phyloP scores from a whole-genome alignment of 2,888 invertebrate genomes.

The Agapostemon virescens region DNA sequence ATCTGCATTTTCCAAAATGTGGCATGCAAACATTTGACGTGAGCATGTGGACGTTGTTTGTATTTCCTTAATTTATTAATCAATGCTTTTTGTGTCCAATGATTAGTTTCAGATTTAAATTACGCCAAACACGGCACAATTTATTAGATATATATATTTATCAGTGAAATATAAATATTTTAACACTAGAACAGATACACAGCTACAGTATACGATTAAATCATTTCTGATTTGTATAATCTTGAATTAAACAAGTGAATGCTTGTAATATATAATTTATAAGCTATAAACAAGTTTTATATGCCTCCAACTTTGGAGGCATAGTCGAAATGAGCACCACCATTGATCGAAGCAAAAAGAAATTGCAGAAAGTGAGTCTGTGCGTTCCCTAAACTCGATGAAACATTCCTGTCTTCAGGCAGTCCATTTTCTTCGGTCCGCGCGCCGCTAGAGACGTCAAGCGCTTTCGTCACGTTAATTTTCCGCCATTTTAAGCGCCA shows the following conservation, averaged over 20 bases:
- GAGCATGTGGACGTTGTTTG: not conserved
- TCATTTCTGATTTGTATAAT: no score
- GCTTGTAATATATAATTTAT: no score
- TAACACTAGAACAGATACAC: no score
- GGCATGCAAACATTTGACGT: not conserved
- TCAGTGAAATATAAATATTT: no score
- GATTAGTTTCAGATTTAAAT: not conserved
- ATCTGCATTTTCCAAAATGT: not conserved
- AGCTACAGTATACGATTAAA: no score
- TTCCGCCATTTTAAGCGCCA: slow-evolving; percentile 25
- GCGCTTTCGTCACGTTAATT: slow-evolving; percentile 32
- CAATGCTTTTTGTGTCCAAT: not conserved
- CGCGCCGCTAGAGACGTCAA: not conserved
- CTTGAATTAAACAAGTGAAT: not conserved
- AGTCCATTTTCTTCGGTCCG: slow-evolving; percentile 4
- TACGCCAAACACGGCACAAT: not conserved
- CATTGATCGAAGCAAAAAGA: not conserved
- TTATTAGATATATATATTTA: no score
- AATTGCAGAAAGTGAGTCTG: not conserved
- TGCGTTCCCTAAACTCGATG: not conserved
- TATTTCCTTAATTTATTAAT: not conserved
- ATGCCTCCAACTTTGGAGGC: not conserved
- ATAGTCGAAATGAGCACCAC: not conserved
- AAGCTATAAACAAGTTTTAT: no score
- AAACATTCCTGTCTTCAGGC: not conserved